A percentile compares a stretch with the other conserved stretches of the same genome.
Evolutionary conservation across 1,140 invertebrate species (phyloP).

Genomic region (Coptotermes formosanus): DNA sequence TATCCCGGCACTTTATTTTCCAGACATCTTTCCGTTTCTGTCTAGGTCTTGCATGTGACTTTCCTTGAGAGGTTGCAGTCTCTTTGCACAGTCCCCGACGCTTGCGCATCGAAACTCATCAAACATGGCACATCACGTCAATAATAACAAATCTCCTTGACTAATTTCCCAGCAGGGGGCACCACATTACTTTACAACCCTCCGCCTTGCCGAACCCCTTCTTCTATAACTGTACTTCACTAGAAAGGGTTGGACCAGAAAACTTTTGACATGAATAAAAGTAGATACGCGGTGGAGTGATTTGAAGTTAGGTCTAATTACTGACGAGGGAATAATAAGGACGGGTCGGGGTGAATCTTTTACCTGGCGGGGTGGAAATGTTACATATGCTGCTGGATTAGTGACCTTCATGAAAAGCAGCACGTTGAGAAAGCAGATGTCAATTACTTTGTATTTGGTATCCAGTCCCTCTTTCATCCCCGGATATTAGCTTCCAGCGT

Average conservation of each 20-base stretch:
- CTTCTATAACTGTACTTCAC: background rate
- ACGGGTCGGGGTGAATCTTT: background rate
- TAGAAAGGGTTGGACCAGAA: background rate
- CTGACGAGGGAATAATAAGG: background rate
- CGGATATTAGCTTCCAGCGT: too few relatives aligned
- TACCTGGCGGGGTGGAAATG: background rate
- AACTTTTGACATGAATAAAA: constrained; percentile 10
- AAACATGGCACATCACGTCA: background rate
- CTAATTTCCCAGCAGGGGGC: constrained; percentile 6
- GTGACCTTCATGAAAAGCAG: too few relatives aligned
- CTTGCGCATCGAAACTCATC: background rate
- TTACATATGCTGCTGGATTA: too few relatives aligned
- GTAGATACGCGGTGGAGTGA: background rate
- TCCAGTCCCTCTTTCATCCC: too few relatives aligned
- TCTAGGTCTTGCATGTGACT: too few relatives aligned
- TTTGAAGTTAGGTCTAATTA: constrained; percentile 12
- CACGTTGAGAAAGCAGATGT: too few relatives aligned
- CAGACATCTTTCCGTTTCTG: too few relatives aligned
- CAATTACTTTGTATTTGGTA: too few relatives aligned
- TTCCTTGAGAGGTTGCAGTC: too few relatives aligned
- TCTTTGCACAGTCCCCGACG: too few relatives aligned
- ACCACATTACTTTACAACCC: background rate
- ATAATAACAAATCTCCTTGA: constrained; percentile 9
- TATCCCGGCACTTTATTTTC: too few relatives aligned
- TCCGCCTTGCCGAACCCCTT: background rate